These are phyloP conservation scores for Sebastolobus alascanus DNA, from an alignment of 2,797 vertebrate genomes.

Conservation along the genomic window DNA sequence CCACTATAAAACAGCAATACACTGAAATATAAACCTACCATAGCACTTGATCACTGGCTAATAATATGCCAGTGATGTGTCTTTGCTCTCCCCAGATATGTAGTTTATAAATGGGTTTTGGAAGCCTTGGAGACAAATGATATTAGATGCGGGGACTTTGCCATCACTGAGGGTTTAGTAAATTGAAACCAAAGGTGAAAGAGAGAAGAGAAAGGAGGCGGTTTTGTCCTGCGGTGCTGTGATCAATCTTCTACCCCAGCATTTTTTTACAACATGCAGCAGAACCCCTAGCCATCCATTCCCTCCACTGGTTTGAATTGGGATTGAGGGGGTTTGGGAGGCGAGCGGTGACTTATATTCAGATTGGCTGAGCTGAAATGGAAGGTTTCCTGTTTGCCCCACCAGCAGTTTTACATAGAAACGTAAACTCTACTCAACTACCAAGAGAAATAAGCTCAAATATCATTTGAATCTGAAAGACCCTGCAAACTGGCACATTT, in stretches of 20 bases:
- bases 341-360: constrained; percentile 18
- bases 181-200: constrained; percentile 48
- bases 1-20: not conserved
- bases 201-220: constrained; percentile 9
- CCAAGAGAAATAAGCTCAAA: constrained; percentile 21
- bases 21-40: constrained; percentile 15
- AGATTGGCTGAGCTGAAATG: constrained; percentile 42
- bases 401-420: constrained; percentile 21
- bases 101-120: constrained; percentile 36
- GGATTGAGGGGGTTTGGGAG: constrained; percentile 21
- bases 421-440: constrained; percentile 7
- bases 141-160: constrained; percentile 36
- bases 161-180: constrained; percentile 31
- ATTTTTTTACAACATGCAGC: constrained; percentile 33
- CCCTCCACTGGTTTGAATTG: constrained; percentile 16
- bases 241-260: constrained; percentile 41
- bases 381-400: constrained; percentile 13
- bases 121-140: constrained; percentile 47
- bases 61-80: constrained; percentile 27
- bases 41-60: not conserved
- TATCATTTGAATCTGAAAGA: constrained; percentile 35
- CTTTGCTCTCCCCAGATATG: constrained; percentile 26
- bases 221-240: constrained; percentile 41
- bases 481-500: constrained; percentile 6
- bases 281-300: constrained; percentile 37